Base-by-base conservation (phyloP, 2,888 invertebrate genomes). In the Apoda limacodes region DNA sequence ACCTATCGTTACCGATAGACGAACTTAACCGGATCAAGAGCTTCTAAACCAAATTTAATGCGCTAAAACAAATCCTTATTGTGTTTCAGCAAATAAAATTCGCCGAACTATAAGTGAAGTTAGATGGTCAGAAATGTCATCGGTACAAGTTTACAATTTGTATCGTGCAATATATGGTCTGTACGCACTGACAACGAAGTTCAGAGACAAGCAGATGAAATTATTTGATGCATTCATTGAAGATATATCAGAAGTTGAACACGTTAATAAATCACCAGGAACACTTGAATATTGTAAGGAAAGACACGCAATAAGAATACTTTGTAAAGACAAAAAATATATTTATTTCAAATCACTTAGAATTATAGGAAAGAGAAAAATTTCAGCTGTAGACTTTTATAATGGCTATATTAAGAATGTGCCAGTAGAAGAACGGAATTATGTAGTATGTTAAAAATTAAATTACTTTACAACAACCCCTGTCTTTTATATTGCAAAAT, bases 371-470 rank as follows among this genome's bases (percentile, higher is more conserved):
- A 88, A 85, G 59, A 88, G 84, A 60, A 74, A 83, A 48, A 92
- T 95, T 85, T 84, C 82, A 28, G 91, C 93, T 3, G 52, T 68
- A 46, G 93, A 93, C 57, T 97, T 97, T 76, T 87, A 87, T 64
- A 94, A 94, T 80, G 95, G 95, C 5, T 95, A 88, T 65, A 69
- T 95, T 15, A 85, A 83, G 52, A 88, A 88, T 70, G 50, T 61
- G 24, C 51, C 65, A 2, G 12, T 46, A 34, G 61, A 65, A 36
- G 60, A 62, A 38, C 60, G 60, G 46, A 45, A 63, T 40, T 50
- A 47, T 46, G 40, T 67, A 64, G 55, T 69, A 50, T 50, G 67
- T 69, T 66, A 58, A 50, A 47, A 17, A n/a, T n/a, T n/a, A n/a
- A n/a, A n/a, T n/a, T n/a, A n/a, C n/a, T n/a, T n/a, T n/a, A n/a